Percentiles rank a stretch among this genome's conserved stretches.
These are phyloP conservation scores for Borostomias antarcticus DNA, from an alignment of 2,797 vertebrate genomes.

Conservation along the genomic window DNA sequence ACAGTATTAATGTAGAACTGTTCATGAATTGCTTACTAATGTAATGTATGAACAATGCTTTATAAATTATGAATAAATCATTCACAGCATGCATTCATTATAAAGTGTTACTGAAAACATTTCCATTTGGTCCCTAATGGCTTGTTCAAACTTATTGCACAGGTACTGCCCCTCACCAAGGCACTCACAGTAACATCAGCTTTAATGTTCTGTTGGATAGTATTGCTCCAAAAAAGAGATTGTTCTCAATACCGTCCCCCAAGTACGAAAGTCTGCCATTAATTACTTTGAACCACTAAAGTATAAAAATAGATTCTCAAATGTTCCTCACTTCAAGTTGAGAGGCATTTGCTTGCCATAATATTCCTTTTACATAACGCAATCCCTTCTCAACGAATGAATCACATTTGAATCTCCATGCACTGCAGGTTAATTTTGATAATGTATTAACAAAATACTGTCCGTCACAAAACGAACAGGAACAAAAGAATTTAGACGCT, in stretches of 20 bases:
- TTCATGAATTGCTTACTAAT: too few species aligned
- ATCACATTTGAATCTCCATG: not conserved
- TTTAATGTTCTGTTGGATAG: too few species aligned
- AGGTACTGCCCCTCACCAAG: too few species aligned
- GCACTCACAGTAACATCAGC: too few species aligned
- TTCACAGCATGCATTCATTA: too few species aligned
- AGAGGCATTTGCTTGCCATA: not conserved
- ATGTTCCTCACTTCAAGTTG: not conserved
- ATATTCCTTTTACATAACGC: not conserved
- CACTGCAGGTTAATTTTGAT: not conserved
- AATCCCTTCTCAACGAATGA: not conserved
- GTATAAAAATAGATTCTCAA: not conserved
- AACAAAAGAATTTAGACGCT: not conserved
- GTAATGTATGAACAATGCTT: too few species aligned
- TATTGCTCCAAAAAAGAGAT: too few species aligned
- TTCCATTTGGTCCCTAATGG: too few species aligned
- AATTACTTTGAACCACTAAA: not conserved
- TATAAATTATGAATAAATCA: too few species aligned
- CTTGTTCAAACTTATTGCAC: too few species aligned
- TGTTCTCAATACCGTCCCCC: not conserved
- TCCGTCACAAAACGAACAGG: not conserved
- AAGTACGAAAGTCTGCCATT: not conserved
- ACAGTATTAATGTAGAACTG: too few species aligned
- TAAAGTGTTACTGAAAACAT: too few species aligned
- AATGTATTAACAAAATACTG: not conserved